A percentile compares a stretch with the other conserved stretches of the same genome.
phyloP scores from a whole-genome alignment of 2,888 invertebrate species.

The Protophormia terraenovae region DNA sequence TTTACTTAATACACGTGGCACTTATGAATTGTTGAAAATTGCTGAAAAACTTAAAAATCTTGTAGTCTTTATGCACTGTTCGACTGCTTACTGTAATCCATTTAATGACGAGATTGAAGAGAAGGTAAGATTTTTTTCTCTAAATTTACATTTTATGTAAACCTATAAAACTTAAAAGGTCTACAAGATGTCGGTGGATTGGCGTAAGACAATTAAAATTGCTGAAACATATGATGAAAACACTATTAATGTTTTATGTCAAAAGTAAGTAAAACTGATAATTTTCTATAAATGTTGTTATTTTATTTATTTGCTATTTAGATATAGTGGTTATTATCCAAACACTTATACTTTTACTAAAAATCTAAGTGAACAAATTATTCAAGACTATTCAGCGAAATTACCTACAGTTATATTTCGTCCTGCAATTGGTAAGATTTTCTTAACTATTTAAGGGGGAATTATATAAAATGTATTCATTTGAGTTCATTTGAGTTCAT shows the following conservation, averaged over 20 bases:
- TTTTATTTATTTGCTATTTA: slow-evolving; percentile 74
- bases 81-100: slow-evolving; percentile 93
- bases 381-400: slow-evolving; percentile 84
- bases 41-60: slow-evolving; percentile 83
- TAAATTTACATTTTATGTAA: too few species aligned
- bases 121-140: slow-evolving; percentile 86
- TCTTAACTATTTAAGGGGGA: too few species aligned
- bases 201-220: slow-evolving; percentile 86
- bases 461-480: too few species aligned
- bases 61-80: slow-evolving; percentile 89
- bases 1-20: slow-evolving; percentile 85
- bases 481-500: too few species aligned
- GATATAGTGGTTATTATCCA: slow-evolving; percentile 85
- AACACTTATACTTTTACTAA: slow-evolving; percentile 96
- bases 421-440: slow-evolving; percentile 84
- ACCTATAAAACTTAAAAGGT: slow-evolving; percentile 67
- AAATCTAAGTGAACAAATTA: slow-evolving; percentile 89
- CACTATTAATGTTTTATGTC: slow-evolving; percentile 51
- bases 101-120: slow-evolving; percentile 85
- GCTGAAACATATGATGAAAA: slow-evolving; percentile 84
- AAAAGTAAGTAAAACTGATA: slow-evolving; percentile 51
- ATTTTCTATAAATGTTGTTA: background rate
- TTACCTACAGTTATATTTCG: slow-evolving; percentile 89
- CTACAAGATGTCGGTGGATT: slow-evolving; percentile 84
- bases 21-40: slow-evolving; percentile 85